These are phyloP conservation scores for Branchipolynoe longqiensis DNA, from an alignment of 2,888 invertebrate species.

Conservation along the genomic window DNA sequence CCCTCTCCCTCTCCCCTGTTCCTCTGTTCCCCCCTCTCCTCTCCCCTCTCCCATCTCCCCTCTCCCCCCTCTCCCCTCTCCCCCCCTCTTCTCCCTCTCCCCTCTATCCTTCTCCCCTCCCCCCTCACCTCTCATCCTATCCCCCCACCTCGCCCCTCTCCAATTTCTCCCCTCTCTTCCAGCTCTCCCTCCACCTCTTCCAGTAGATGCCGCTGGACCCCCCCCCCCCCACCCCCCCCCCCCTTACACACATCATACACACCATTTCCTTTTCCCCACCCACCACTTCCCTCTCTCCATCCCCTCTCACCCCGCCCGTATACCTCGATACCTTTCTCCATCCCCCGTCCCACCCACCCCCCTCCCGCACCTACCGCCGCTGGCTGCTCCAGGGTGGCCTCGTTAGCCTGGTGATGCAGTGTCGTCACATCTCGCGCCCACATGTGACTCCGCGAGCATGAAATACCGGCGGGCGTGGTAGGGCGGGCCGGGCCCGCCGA, in stretches of 20 bases:
- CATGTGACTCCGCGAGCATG: constrained; percentile 28
- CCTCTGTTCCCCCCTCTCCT: no score
- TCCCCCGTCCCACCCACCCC: neutral
- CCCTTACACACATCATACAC: no score
- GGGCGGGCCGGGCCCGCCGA: neutral
- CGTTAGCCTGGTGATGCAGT: neutral
- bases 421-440: neutral
- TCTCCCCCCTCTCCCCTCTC: neutral
- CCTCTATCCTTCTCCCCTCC: neutral
- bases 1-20: no score
- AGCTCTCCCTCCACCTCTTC: no score
- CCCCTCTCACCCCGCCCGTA: neutral
- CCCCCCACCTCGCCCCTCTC: neutral
- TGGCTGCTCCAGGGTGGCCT: constrained; percentile 32
- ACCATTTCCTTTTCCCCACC: neutral
- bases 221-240: no score
- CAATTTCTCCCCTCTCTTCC: no score
- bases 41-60: neutral
- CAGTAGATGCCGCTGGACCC: no score
- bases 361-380: neutral
- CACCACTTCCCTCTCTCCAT: neutral
- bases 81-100: neutral
- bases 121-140: neutral
- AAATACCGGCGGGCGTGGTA: constrained; percentile 27
- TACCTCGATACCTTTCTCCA: no score